Evolutionary conservation across 2,888 invertebrate genomes (phyloP).

Genomic region (Frankliniella fusca): DNA sequence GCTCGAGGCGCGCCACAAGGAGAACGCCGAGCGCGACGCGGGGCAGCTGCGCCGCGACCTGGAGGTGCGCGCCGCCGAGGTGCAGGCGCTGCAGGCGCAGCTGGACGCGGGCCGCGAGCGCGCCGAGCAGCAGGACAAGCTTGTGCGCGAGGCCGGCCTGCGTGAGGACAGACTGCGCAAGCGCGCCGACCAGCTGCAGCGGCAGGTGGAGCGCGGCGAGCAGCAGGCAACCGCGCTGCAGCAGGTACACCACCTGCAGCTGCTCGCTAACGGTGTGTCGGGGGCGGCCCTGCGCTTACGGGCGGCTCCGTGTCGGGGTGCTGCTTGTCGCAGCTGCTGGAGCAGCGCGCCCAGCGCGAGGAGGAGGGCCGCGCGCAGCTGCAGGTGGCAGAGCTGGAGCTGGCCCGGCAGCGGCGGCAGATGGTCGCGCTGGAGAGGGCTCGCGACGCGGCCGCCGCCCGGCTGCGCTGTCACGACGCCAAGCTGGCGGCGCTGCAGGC

Average conservation of each 20-base stretch:
- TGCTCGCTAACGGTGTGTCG: no score
- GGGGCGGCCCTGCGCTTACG: neutral
- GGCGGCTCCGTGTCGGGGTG: neutral
- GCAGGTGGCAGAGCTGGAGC: conserved; percentile 13
- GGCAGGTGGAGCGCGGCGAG: neutral
- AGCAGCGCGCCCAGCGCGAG: neutral
- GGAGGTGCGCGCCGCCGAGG: neutral
- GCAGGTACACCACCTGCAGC: neutral
- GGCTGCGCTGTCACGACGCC: neutral
- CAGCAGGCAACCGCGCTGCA: neutral
- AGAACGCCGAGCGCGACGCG: neutral
- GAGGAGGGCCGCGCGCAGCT: neutral
- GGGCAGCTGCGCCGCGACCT: neutral
- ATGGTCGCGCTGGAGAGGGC: neutral
- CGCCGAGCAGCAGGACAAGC: conserved; percentile 3
- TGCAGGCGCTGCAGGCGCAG: neutral
- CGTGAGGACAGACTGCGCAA: conserved; percentile 1
- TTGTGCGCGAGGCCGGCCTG: neutral
- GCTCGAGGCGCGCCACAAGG: neutral
- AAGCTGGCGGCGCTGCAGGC: neutral
- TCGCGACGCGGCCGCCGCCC: neutral
- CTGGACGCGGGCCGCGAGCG: neutral
- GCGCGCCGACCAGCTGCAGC: neutral
- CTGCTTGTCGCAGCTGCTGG: neutral
- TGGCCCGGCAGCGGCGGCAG: neutral